phyloP scores from a whole-genome alignment of 2,113 vertebrate genomes.

The Microcebus griseorufus region DNA sequence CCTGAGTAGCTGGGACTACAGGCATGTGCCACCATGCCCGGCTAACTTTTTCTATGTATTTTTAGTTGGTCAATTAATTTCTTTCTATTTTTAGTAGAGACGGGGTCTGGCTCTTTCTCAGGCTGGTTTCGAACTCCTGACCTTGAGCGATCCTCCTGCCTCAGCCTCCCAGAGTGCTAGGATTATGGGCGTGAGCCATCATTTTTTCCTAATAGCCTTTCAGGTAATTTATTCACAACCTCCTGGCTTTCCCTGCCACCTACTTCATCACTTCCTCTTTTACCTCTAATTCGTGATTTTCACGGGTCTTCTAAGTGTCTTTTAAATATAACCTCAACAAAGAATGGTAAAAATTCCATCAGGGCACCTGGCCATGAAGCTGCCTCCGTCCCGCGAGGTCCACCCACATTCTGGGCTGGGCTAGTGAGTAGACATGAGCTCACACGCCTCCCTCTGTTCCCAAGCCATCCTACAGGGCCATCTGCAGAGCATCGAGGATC shows the following conservation, averaged over 20 bases:
- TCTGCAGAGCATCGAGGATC: background rate
- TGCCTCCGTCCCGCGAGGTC: background rate
- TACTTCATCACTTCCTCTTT: background rate
- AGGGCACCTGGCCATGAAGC: background rate
- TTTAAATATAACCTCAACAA: background rate
- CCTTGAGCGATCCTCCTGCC: too few species aligned
- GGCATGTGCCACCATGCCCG: too few species aligned
- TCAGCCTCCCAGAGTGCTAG: too few species aligned
- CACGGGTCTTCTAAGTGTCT: background rate
- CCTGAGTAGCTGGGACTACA: too few species aligned
- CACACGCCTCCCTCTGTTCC: background rate
- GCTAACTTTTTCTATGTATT: too few species aligned
- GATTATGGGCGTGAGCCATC: too few species aligned
- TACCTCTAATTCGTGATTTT: background rate
- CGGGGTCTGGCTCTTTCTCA: too few species aligned
- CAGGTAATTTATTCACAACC: background rate
- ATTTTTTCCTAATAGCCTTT: background rate
- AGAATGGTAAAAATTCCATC: background rate
- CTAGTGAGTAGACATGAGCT: background rate
- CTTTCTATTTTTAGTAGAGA: too few species aligned
- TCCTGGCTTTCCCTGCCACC: background rate
- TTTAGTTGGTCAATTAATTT: too few species aligned
- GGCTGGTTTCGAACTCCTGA: too few species aligned
- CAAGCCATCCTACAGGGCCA: background rate
- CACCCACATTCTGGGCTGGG: background rate